phyloP scores from a whole-genome alignment of 1,140 invertebrate species.

The Penaeus vannamei region DNA sequence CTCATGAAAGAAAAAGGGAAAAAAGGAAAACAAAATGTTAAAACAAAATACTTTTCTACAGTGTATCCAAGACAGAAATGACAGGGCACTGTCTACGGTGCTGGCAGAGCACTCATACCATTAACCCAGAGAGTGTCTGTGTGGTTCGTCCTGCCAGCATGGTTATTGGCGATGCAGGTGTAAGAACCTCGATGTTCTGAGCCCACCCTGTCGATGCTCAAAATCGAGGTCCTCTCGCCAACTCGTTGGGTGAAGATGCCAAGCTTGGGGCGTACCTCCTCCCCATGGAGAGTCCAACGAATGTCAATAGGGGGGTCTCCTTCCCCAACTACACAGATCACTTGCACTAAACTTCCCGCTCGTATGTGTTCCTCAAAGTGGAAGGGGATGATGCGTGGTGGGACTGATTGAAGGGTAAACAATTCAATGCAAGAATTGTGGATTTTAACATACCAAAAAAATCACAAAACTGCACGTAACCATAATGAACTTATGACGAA shows the following conservation, averaged over 20 bases:
- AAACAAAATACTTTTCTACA: constrained; percentile 4
- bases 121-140: constrained; percentile 68
- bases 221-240: constrained; percentile 80
- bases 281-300: constrained; percentile 82
- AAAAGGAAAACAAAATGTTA: not conserved
- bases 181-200: constrained; percentile 74
- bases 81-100: too few species aligned
- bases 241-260: constrained; percentile 73
- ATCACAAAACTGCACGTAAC: not conserved
- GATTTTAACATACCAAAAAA: not conserved
- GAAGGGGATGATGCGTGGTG: constrained; percentile 68
- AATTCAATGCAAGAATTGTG: too few species aligned
- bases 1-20: not conserved
- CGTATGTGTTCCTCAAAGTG: constrained; percentile 66
- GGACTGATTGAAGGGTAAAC: constrained; percentile 62
- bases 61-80: too few species aligned
- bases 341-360: constrained; percentile 69
- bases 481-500: not conserved
- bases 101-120: constrained; percentile 56
- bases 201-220: constrained; percentile 83
- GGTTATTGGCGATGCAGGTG: constrained; percentile 73
- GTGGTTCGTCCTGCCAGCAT: constrained; percentile 70
- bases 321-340: constrained; percentile 86
- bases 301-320: constrained; percentile 87
- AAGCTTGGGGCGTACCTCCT: constrained; percentile 69